Evolutionary conservation across 1,140 invertebrate genomes (phyloP), one percentile per base, ranked within the genome.

Genomic region (Drosophila nebulosa): DNA sequence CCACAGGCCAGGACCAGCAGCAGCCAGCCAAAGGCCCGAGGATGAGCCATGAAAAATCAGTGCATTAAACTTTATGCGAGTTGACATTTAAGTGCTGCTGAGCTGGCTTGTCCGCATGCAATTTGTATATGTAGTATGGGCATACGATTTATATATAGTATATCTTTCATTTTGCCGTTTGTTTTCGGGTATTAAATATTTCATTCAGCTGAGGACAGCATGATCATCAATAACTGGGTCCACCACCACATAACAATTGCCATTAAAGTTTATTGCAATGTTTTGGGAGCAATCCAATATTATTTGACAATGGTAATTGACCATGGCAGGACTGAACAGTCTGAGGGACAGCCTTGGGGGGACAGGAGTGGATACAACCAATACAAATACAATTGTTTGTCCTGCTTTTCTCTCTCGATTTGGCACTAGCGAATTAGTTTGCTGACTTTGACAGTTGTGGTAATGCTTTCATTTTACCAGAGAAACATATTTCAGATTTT

Each of bases 171-270:
- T 77, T 59, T 72, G 68, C 72, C 75, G 64, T 85, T 79, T 77
- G 73, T 59, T 64, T 69, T 61, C 36, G 74, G 69, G 67, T 70
- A 78, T 86, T 78, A 81, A 85, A 86, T 85, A 85, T 78, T 86
- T 85, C 63, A 78, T 71, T 36, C 57, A 53, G 46, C 60, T 51
- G 75, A 67, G 66, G 62, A 83, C 53, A 60, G 64, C 74, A 35
- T 50, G 72, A 59, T 46, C 42, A 42, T 21, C 64, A 27, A 55
- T 50, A 51, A 21, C 64, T 61, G 27, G 26, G 27, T n/a, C 42
- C 26, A 52, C 36, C 60, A 53, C 57, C 60, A 59, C 65, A 74
- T 72, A 78, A 65, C 65, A 73, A 78, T 67, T 27, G 70, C 66
- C 75, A 84, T 84, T 84, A 83, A 79, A 74, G 73, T 78, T 86